phyloP scores from a whole-genome alignment of 2,888 invertebrate species.

The Polylopha cassiicola region DNA sequence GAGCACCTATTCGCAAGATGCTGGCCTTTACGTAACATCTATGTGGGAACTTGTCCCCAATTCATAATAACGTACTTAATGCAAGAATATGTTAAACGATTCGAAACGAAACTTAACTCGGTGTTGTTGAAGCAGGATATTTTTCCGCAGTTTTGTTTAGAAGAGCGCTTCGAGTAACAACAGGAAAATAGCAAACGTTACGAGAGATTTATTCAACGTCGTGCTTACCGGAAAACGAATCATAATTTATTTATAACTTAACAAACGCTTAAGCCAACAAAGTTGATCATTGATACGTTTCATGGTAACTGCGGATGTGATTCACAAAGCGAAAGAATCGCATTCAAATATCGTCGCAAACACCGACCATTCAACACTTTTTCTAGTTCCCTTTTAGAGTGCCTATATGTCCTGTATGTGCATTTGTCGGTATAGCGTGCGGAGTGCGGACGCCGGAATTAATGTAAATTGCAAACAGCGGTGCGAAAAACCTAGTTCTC shows the following conservation, averaged over 20 bases:
- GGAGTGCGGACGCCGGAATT: conserved; percentile 2
- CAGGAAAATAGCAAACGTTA: too few relatives aligned
- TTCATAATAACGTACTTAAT: conserved; percentile 16
- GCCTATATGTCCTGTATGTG: conserved; percentile 2
- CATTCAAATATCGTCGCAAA: background rate
- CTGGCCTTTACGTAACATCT: conserved; percentile 12
- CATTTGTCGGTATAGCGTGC: conserved; percentile 8
- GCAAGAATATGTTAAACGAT: too few relatives aligned
- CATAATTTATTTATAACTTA: conserved; percentile 36
- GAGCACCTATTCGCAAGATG: conserved; percentile 8
- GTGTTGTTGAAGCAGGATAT: too few relatives aligned
- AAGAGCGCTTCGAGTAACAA: too few relatives aligned
- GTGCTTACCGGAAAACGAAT: conserved; percentile 47
- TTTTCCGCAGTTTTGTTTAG: too few relatives aligned
- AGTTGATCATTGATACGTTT: conserved; percentile 48
- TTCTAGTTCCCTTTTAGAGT: background rate
- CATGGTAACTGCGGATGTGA: conserved; percentile 47
- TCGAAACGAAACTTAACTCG: background rate
- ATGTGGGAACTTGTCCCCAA: conserved; percentile 17
- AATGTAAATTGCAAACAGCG: conserved; percentile 13
- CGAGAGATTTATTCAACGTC: too few relatives aligned
- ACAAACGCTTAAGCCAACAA: conserved; percentile 37
- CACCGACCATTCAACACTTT: too few relatives aligned
- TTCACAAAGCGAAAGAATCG: conserved; percentile 33
- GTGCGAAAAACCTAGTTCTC: conserved; percentile 29